Conservation (phyloP, 37 sponge, comb jelly and placozoan genomes). For the Halisarca cf. caerulea region DNA sequence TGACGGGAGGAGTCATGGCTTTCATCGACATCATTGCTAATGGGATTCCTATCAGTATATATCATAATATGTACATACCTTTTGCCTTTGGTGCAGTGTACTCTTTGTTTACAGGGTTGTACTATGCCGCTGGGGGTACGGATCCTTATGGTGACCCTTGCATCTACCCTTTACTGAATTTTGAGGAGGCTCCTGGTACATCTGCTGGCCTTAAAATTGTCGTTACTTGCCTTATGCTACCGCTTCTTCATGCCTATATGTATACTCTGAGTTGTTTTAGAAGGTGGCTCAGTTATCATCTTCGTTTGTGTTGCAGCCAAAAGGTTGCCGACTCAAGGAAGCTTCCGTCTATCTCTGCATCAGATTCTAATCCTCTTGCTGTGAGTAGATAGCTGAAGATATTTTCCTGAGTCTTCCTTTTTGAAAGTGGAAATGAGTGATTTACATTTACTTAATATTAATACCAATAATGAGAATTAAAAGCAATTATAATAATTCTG, state of each 20-base stretch:
- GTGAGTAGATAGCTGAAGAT: too few species aligned
- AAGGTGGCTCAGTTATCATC: not conserved
- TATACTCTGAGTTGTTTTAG: conserved; percentile 16
- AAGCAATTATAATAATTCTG: too few species aligned
- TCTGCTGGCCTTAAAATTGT: conserved; percentile 27
- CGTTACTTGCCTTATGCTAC: conserved; percentile 34
- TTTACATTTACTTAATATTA: too few species aligned
- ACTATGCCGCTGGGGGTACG: conserved; percentile 29
- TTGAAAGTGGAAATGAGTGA: too few species aligned
- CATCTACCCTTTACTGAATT: conserved; percentile 68
- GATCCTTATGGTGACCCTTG: conserved; percentile 53
- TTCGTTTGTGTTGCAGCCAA: not conserved
- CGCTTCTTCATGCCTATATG: conserved; percentile 45
- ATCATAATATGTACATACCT: conserved; percentile 46
- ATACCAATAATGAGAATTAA: too few species aligned
- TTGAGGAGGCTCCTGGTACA: conserved; percentile 30
- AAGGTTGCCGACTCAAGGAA: too few species aligned
- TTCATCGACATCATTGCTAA: conserved; percentile 52
- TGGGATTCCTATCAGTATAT: conserved; percentile 41
- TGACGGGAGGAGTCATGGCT: conserved; percentile 45
- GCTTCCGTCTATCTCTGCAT: too few species aligned
- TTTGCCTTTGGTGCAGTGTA: conserved; percentile 30
- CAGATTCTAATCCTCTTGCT: too few species aligned
- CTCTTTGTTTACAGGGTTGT: conserved; percentile 56
- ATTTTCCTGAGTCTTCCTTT: too few species aligned